phyloP scores from a whole-genome alignment of 2,113 vertebrate species.

The Megaleporinus macrocephalus region DNA sequence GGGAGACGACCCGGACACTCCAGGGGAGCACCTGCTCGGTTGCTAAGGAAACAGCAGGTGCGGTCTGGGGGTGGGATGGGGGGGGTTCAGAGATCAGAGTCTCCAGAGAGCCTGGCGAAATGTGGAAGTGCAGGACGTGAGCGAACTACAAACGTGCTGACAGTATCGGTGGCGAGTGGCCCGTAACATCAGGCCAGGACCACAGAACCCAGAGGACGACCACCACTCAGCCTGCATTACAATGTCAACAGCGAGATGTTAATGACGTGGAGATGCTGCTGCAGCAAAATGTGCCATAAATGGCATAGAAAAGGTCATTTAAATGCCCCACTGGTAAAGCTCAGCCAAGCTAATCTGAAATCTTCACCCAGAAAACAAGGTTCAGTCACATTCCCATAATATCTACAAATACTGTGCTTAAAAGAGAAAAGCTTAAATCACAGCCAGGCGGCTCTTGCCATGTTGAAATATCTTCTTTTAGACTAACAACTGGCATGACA shows the following conservation, averaged over 20 bases:
- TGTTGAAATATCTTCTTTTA: not conserved
- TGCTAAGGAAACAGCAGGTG: slow-evolving; percentile 63
- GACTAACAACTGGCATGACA: not conserved
- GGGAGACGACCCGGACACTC: slow-evolving; percentile 46
- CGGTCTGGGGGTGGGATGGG: slow-evolving; percentile 15
- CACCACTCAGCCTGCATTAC: slow-evolving; percentile 22
- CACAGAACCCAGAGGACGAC: slow-evolving; percentile 19
- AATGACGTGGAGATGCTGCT: slow-evolving; percentile 22
- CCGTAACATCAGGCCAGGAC: slow-evolving; percentile 10
- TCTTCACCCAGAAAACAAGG: not conserved
- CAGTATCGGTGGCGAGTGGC: slow-evolving; percentile 27
- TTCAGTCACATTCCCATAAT: not conserved
- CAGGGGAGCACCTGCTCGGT: slow-evolving; percentile 59
- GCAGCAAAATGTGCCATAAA: slow-evolving; percentile 16
- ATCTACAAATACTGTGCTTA: not conserved
- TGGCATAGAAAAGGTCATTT: slow-evolving; percentile 6
- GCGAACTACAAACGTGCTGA: slow-evolving; percentile 53
- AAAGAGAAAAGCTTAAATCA: not conserved
- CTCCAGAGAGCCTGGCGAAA: slow-evolving; percentile 54
- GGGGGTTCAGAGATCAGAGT: slow-evolving; percentile 53
- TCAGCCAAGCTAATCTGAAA: not conserved
- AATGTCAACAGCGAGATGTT: slow-evolving; percentile 24
- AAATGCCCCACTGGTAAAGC: not conserved
- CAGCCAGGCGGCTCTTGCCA: not conserved
- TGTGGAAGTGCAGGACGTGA: slow-evolving; percentile 48